Percentiles rank a stretch among this genome's conserved stretches.
Conservation (phyloP, 2,888 invertebrate genomes). For the Drosophila sordidula region DNA sequence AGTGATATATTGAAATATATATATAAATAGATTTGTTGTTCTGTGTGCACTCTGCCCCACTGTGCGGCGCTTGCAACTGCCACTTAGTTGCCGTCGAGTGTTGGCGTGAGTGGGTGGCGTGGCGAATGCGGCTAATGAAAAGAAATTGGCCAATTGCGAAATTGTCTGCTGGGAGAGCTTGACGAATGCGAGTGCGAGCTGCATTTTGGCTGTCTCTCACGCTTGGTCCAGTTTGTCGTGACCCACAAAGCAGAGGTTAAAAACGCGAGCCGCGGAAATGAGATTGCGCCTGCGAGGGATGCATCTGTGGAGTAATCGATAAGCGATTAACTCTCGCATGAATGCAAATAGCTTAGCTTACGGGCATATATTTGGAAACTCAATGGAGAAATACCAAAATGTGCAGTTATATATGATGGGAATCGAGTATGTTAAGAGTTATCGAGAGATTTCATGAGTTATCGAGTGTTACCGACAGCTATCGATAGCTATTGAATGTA, state of each 20-base stretch:
- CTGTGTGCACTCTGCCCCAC: conserved; percentile 12
- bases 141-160: conserved; percentile 45
- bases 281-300: conserved; percentile 1
- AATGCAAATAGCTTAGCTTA: not conserved
- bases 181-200: conserved; percentile 20
- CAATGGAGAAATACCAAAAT: not conserved
- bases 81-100: conserved; percentile 11
- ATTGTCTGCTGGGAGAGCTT: conserved; percentile 4
- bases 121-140: conserved; percentile 44
- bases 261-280: conserved; percentile 8
- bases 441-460: not conserved
- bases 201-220: conserved; percentile 11
- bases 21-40: too few species aligned
- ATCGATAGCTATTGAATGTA: too few species aligned
- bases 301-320: conserved; percentile 5
- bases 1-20: too few species aligned
- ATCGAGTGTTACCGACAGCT: not conserved
- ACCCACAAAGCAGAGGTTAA: conserved; percentile 21
- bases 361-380: not conserved
- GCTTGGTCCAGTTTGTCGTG: conserved; percentile 16
- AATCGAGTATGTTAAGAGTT: not conserved
- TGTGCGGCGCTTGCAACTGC: conserved; percentile 25
- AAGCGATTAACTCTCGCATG: conserved; percentile 3
- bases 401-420: not conserved
- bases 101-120: conserved; percentile 32